Percentiles rank a stretch among this genome's conserved stretches.
Conservation (phyloP, 2,113 vertebrate species). For the Eulemur rufifrons region DNA sequence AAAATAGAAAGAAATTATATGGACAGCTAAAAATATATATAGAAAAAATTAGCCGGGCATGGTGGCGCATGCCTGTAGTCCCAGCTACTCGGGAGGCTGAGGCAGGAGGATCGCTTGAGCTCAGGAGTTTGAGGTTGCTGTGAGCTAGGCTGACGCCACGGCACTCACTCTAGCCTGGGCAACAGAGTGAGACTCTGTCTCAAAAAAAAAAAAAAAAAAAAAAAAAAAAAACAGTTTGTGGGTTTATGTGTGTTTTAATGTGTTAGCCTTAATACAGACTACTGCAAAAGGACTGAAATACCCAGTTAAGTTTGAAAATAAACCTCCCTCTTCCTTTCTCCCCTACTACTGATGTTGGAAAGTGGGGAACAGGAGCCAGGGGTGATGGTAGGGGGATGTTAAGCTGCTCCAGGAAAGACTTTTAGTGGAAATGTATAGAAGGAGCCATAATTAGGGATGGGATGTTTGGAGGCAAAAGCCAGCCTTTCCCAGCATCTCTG, state of each 20-base stretch:
- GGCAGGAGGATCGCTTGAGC: no score
- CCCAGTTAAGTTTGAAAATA: neutral
- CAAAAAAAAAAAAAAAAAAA: no score
- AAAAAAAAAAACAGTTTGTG: neutral
- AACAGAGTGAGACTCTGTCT: no score
- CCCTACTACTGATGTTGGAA: neutral
- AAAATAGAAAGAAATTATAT: no score
- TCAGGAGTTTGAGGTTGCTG: no score
- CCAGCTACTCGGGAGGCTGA: no score
- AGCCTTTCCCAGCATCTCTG: neutral
- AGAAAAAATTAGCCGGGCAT: no score
- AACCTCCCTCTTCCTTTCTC: neutral
- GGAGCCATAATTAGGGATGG: neutral
- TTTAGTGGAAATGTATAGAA: neutral
- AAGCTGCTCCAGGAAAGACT: neutral
- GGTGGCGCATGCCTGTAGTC: no score
- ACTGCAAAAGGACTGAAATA: neutral
- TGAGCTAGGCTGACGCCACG: no score
- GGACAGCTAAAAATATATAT: no score
- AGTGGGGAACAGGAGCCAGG: neutral
- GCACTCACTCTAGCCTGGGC: no score
- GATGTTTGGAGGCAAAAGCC: neutral
- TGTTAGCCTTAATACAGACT: neutral
- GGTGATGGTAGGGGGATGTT: fast-evolving
- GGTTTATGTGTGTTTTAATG: neutral